These are phyloP conservation scores for Bombus superbus DNA, from an alignment of 1,140 invertebrate genomes.

Conservation along the genomic window DNA sequence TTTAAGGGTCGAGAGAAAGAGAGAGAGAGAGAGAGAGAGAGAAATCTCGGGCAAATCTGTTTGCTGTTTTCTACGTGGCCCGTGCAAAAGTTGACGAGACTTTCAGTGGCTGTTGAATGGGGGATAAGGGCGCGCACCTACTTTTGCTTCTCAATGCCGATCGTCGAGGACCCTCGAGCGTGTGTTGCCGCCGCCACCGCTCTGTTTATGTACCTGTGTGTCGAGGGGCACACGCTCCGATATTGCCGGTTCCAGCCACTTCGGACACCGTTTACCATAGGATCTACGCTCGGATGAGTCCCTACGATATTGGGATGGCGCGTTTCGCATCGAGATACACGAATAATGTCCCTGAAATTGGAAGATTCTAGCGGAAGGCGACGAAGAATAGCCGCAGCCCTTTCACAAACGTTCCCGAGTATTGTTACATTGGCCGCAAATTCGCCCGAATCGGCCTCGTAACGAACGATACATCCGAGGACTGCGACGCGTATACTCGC, in stretches of 20 bases:
- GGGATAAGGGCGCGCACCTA: constrained; percentile 57
- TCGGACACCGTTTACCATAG: constrained; percentile 27
- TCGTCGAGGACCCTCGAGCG: constrained; percentile 67
- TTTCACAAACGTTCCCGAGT: not conserved
- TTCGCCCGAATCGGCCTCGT: no score
- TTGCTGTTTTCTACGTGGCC: constrained; percentile 57
- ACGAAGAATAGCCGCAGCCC: not conserved
- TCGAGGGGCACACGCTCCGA: constrained; percentile 42
- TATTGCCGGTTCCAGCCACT: constrained; percentile 12
- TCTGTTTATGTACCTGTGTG: constrained; percentile 43
- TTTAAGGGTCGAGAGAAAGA: not conserved
- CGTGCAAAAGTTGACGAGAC: constrained; percentile 59
- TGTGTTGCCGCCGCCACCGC: constrained; percentile 47
- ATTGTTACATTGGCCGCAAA: no score
- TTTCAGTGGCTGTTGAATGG: constrained; percentile 55
- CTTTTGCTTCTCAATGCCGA: constrained; percentile 56
- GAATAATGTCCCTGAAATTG: not conserved
- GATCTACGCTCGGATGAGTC: constrained; percentile 24
- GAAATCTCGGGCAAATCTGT: constrained; percentile 36
- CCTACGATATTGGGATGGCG: not conserved
- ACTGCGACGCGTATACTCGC: no score
- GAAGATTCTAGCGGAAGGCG: not conserved
- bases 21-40: not conserved
- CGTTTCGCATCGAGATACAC: not conserved
- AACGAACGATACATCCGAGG: no score